Conservation (phyloP, 1,140 invertebrate species). For the Philaenus spumarius region DNA sequence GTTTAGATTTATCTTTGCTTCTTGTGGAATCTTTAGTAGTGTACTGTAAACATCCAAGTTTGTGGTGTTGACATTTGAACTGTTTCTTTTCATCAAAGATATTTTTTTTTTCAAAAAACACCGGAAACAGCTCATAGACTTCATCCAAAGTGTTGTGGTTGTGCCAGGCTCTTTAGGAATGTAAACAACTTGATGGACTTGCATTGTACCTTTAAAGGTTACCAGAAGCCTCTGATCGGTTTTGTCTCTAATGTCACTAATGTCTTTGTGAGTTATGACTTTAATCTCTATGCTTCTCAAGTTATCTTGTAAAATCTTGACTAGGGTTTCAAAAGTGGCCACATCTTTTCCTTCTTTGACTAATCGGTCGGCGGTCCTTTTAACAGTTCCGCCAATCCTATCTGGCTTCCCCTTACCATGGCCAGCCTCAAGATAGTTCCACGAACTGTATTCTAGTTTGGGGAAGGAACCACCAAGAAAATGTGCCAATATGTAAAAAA, state of each 20-base stretch:
- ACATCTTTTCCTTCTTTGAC: constrained; percentile 35
- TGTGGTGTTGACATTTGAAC: too few relatives aligned
- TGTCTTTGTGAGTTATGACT: constrained; percentile 14
- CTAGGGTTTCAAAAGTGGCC: constrained; percentile 18
- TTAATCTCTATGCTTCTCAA: constrained; percentile 7
- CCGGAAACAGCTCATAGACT: too few relatives aligned
- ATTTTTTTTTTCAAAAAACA: too few relatives aligned
- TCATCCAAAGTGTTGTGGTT: too few relatives aligned
- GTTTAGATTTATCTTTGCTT: too few relatives aligned
- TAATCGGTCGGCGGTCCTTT: constrained; percentile 36
- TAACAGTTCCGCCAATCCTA: constrained; percentile 40
- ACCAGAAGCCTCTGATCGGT: neutral
- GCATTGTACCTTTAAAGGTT: constrained; percentile 19
- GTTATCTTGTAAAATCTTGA: neutral
- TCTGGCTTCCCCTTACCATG: constrained; percentile 43
- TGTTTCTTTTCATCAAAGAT: too few relatives aligned
- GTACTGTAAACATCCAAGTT: too few relatives aligned
- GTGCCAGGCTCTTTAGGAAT: too few relatives aligned
- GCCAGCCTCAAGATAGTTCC: constrained; percentile 40
- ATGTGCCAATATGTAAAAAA: constrained; percentile 23
- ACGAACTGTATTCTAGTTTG: constrained; percentile 30
- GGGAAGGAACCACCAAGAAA: constrained; percentile 23
- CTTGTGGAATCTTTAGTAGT: too few relatives aligned
- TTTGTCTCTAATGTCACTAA: constrained; percentile 2
- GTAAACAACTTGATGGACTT: constrained; percentile 13